These are phyloP conservation scores for Tryphoninae sp. DNA, from an alignment of 2,888 invertebrate species.

Conservation along the genomic window DNA sequence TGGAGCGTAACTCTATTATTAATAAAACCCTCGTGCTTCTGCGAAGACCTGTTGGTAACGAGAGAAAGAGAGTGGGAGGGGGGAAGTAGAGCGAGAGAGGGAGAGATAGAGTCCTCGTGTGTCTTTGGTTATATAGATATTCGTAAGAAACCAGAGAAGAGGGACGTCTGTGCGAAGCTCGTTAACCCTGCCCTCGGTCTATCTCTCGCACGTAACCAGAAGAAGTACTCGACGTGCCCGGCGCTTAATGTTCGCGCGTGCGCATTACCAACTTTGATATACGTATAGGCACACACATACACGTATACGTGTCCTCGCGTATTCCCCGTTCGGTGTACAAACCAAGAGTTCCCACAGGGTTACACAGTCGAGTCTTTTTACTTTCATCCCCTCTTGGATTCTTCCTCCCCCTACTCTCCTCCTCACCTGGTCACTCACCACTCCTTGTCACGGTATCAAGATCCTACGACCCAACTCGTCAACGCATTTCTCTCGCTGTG, in stretches of 20 bases:
- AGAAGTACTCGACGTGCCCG: conserved; percentile 57
- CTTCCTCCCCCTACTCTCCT: neutral
- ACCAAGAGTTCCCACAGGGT: conserved; percentile 24
- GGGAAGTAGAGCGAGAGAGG: neutral
- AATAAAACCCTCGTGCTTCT: neutral
- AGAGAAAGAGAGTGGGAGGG: neutral
- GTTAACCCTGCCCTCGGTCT: conserved; percentile 69
- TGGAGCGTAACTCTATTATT: neutral
- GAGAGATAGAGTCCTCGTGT: conserved; percentile 26
- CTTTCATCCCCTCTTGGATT: neutral
- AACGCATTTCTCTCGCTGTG: conserved; percentile 30
- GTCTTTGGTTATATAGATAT: conserved; percentile 53
- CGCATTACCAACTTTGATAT: neutral
- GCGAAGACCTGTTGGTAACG: neutral
- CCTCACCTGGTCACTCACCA: neutral
- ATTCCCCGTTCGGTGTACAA: neutral
- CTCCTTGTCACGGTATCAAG: conserved; percentile 8
- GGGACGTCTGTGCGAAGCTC: conserved; percentile 66
- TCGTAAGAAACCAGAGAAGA: conserved; percentile 53
- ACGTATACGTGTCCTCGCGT: conserved; percentile 21
- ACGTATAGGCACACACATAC: conserved; percentile 1
- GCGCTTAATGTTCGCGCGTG: conserved; percentile 34
- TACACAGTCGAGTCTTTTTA: conserved; percentile 6
- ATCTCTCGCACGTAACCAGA: conserved; percentile 50
- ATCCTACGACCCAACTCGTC: conserved; percentile 26